Conservation (phyloP, 2,888 invertebrate species). For the Leptopilina syphax region DNA sequence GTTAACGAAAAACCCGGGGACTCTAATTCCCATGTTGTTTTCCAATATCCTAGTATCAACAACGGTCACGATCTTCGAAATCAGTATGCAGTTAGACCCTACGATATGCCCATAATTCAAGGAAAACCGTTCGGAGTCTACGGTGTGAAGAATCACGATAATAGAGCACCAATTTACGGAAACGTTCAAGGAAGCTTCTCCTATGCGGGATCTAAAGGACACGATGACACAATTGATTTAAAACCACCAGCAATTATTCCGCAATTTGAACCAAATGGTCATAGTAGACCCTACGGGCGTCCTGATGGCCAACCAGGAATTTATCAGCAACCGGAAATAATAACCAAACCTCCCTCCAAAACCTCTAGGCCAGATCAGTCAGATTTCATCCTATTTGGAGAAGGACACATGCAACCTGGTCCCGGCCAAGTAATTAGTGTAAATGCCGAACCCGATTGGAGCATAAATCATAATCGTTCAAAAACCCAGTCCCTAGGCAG, state of each 20-base stretch:
- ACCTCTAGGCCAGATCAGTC: not conserved
- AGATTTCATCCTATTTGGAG: slow-evolving; percentile 29
- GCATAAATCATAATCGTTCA: slow-evolving; percentile 45
- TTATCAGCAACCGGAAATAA: slow-evolving; percentile 58
- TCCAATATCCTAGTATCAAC: slow-evolving; percentile 47
- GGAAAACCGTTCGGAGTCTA: slow-evolving; percentile 62
- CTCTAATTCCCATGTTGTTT: slow-evolving; percentile 46
- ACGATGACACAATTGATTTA: slow-evolving; percentile 65
- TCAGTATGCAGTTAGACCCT: slow-evolving; percentile 56
- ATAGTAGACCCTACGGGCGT: slow-evolving; percentile 62
- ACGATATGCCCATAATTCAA: slow-evolving; percentile 59
- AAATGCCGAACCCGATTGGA: slow-evolving; percentile 39
- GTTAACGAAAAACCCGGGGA: slow-evolving; percentile 42
- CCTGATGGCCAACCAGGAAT: slow-evolving; percentile 56
- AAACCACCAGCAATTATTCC: slow-evolving; percentile 66
- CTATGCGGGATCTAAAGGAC: slow-evolving; percentile 53
- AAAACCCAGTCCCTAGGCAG: slow-evolving; percentile 49
- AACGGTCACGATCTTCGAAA: slow-evolving; percentile 45
- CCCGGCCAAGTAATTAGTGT: slow-evolving; percentile 54
- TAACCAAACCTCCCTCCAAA: slow-evolving; percentile 54
- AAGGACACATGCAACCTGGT: slow-evolving; percentile 53
- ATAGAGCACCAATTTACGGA: slow-evolving; percentile 52
- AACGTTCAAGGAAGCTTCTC: slow-evolving; percentile 60
- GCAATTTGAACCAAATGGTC: slow-evolving; percentile 62
- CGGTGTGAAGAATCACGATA: slow-evolving; percentile 50